Conservation (phyloP, 2,113 vertebrate species). For the Corvus cornix region DNA sequence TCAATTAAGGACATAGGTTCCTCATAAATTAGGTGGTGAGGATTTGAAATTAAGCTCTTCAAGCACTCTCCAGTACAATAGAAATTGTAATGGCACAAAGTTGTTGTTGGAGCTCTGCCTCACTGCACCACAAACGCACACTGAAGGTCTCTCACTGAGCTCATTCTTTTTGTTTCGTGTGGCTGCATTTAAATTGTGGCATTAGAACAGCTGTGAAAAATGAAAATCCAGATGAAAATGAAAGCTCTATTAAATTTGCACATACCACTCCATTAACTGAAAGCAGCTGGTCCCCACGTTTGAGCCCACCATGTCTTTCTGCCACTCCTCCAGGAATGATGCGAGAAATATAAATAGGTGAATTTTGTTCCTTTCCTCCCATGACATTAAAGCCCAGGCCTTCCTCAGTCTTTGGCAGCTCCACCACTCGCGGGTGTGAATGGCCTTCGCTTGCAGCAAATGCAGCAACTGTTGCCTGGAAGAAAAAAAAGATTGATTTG, state of each 20-base stretch:
- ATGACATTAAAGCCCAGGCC: slow-evolving; percentile 99
- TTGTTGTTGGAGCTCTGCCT: neutral
- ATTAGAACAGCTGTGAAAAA: slow-evolving; percentile 15
- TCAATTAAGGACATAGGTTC: neutral
- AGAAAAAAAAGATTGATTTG: slow-evolving; percentile 16
- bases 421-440: slow-evolving; percentile 95
- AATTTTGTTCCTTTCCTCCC: slow-evolving; percentile 99
- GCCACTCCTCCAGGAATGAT: slow-evolving; percentile 98
- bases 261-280: slow-evolving; percentile 98
- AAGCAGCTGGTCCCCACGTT: slow-evolving; percentile 97
- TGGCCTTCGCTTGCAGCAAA: slow-evolving; percentile 99
- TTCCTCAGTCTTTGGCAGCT: slow-evolving; percentile 97
- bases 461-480: slow-evolving; percentile 96
- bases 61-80: neutral
- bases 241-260: slow-evolving; percentile 35
- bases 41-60: neutral
- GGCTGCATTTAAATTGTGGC: neutral
- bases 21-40: neutral
- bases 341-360: slow-evolving; percentile 98
- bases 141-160: neutral
- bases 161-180: neutral
- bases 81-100: neutral
- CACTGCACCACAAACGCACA: neutral
- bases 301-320: slow-evolving; percentile 94
- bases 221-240: neutral